These are phyloP conservation scores for Lamprotornis superbus DNA, from an alignment of 2,113 vertebrate species.

Conservation along the genomic window DNA sequence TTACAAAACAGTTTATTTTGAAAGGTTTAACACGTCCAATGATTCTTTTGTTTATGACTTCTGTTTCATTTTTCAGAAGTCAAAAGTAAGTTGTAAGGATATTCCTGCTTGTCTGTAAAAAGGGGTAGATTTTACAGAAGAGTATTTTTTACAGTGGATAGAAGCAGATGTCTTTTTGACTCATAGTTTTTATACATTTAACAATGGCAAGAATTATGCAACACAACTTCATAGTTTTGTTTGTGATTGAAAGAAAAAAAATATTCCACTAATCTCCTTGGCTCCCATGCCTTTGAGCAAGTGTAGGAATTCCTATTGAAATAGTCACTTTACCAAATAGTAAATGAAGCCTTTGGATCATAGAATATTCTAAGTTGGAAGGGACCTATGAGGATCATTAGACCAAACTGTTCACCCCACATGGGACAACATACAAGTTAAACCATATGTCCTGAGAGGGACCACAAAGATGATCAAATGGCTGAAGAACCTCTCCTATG, in stretches of 20 bases:
- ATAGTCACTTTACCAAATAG: background rate
- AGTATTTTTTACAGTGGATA: background rate
- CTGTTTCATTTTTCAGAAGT: background rate
- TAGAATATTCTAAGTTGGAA: background rate
- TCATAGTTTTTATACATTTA: background rate
- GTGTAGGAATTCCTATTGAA: background rate
- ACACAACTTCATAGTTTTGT: background rate
- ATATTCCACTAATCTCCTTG: background rate
- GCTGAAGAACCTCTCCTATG: background rate
- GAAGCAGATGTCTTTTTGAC: background rate
- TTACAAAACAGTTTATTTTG: background rate
- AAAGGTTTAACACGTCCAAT: background rate
- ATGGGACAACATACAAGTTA: background rate
- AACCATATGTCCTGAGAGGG: background rate
- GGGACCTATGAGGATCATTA: background rate
- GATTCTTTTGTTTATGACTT: background rate
- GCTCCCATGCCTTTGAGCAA: background rate
- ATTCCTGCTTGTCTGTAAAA: background rate
- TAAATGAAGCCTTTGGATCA: background rate
- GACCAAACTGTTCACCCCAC: background rate
- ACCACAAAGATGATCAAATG: background rate
- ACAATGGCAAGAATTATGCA: background rate
- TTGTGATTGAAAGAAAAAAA: background rate
- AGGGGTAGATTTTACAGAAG: background rate
- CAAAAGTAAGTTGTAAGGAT: background rate